phyloP scores from a whole-genome alignment of 1,140 invertebrate species.

The Sitobion miscanthi region DNA sequence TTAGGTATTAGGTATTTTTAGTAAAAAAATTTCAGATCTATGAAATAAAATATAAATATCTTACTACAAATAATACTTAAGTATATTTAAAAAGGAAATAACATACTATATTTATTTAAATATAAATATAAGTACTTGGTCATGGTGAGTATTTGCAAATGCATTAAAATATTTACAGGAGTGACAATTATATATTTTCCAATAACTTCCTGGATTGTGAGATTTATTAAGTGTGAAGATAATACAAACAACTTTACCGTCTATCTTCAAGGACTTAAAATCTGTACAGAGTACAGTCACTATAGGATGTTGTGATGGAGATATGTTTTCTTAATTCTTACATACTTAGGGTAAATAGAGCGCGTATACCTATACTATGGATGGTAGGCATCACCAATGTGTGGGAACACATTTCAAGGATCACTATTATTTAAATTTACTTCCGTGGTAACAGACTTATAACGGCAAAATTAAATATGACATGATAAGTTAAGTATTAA shows the following conservation, averaged over 20 bases:
- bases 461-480: background rate
- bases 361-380: background rate
- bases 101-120: background rate
- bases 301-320: background rate
- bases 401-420: background rate
- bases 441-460: background rate
- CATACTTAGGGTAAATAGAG: background rate
- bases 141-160: background rate
- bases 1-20: background rate
- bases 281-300: background rate
- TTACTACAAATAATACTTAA: background rate
- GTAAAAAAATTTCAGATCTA: background rate
- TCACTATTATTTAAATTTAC: background rate
- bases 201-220: slow-evolving; percentile 38
- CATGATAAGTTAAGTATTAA: background rate
- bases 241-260: slow-evolving; percentile 10
- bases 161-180: background rate
- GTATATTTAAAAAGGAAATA: background rate
- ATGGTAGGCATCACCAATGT: background rate
- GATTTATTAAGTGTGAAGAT: slow-evolving; percentile 34
- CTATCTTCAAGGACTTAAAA: slow-evolving; percentile 34
- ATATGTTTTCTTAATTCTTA: background rate
- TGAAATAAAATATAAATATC: background rate
- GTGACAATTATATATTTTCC: background rate
- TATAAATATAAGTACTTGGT: background rate